A percentile compares a stretch with the other conserved stretches of the same genome.
Conservation (phyloP, 92 coral and sea anemone species). For the Scolanthus callimorphus region DNA sequence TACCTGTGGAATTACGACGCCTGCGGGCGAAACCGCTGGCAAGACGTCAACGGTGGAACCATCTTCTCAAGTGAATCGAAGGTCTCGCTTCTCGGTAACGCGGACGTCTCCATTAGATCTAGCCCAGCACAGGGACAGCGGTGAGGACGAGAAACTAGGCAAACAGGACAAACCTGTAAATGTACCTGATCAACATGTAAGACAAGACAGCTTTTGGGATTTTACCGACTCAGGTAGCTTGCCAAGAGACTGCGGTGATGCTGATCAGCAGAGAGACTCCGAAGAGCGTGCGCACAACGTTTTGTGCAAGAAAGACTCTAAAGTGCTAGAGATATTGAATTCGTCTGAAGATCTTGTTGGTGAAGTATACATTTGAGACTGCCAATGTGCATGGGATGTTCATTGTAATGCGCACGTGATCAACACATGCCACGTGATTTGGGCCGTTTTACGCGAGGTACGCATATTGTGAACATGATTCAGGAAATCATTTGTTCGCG, state of each 20-base stretch:
- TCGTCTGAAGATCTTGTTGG: too few relatives aligned
- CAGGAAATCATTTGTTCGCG: too few relatives aligned
- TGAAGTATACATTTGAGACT: too few relatives aligned
- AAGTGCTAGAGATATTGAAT: too few relatives aligned
- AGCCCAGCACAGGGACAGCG: not conserved
- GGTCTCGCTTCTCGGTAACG: not conserved
- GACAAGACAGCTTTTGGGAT: conserved; percentile 4
- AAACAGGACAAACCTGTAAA: not conserved
- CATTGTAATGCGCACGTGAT: too few relatives aligned
- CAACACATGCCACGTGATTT: too few relatives aligned
- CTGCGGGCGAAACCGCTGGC: not conserved
- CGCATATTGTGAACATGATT: too few relatives aligned
- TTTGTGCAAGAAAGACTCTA: too few relatives aligned
- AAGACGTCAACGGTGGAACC: not conserved
- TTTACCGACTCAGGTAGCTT: not conserved
- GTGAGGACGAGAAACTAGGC: not conserved
- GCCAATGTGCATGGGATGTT: too few relatives aligned
- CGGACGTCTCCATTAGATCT: not conserved
- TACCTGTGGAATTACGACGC: too few relatives aligned
- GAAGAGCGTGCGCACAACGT: conserved; percentile 1
- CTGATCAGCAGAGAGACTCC: not conserved
- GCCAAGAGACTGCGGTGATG: not conserved
- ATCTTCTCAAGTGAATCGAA: not conserved
- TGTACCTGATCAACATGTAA: not conserved
- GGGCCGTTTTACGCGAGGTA: too few relatives aligned